phyloP scores from a whole-genome alignment of 2,888 invertebrate genomes.

The Hipparchia semele region DNA sequence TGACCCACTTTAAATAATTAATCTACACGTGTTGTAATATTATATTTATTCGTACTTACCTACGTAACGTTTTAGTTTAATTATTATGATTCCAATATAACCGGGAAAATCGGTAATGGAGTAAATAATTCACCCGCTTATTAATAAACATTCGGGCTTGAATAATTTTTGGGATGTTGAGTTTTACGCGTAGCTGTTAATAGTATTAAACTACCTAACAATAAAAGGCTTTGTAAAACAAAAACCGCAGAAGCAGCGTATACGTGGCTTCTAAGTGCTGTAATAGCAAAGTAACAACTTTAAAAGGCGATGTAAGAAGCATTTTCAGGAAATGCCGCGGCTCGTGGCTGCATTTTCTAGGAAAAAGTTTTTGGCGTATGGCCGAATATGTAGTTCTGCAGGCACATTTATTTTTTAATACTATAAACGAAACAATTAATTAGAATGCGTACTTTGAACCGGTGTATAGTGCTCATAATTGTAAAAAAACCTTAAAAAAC shows the following conservation, averaged over 20 bases:
- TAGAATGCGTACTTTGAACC: too few relatives aligned
- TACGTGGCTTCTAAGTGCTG: too few relatives aligned
- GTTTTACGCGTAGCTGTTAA: background rate
- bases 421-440: too few relatives aligned
- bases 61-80: background rate
- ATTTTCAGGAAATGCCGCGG: too few relatives aligned
- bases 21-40: constrained; percentile 7
- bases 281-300: too few relatives aligned
- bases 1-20: constrained; percentile 3
- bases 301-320: too few relatives aligned
- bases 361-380: too few relatives aligned
- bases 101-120: constrained; percentile 1
- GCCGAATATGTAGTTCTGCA: too few relatives aligned
- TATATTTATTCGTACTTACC: background rate
- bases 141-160: constrained; percentile 1
- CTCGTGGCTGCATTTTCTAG: too few relatives aligned
- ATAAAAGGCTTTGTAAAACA: background rate
- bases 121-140: background rate
- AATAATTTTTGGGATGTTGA: constrained; percentile 1
- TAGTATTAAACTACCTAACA: background rate
- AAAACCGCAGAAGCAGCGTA: background rate
- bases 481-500: too few relatives aligned
- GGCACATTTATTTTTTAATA: too few relatives aligned
- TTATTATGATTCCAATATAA: constrained; percentile 10
- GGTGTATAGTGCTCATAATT: too few relatives aligned